These are phyloP conservation scores for Archips xylosteana DNA, from an alignment of 2,888 invertebrate genomes.

Conservation along the genomic window DNA sequence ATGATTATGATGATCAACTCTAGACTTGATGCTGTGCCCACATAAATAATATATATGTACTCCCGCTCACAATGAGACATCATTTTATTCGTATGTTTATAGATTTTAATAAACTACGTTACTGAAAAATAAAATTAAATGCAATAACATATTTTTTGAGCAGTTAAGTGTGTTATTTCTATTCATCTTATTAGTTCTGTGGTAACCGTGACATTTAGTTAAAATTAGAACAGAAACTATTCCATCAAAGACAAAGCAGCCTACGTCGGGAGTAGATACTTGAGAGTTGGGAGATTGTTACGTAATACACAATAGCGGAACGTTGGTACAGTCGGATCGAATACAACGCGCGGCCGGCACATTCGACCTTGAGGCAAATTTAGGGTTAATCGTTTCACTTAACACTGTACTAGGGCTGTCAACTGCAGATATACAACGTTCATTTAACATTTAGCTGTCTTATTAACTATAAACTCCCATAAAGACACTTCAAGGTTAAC, in stretches of 20 bases:
- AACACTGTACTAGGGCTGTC: slow-evolving; percentile 46
- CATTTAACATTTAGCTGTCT: neutral
- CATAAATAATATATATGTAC: too few relatives aligned
- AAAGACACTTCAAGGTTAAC: neutral
- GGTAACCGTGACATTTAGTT: neutral
- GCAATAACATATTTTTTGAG: too few relatives aligned
- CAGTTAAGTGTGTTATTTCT: neutral
- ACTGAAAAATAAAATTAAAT: too few relatives aligned
- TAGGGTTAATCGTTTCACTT: slow-evolving; percentile 53
- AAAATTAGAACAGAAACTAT: neutral
- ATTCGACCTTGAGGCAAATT: slow-evolving; percentile 55
- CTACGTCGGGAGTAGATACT: neutral
- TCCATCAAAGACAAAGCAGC: neutral
- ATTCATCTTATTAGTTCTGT: neutral
- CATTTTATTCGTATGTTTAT: too few relatives aligned
- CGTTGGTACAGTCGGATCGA: neutral
- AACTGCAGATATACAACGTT: neutral
- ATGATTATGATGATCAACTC: too few relatives aligned
- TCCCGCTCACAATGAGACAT: too few relatives aligned
- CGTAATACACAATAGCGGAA: neutral
- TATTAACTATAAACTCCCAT: neutral
- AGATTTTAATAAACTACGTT: too few relatives aligned
- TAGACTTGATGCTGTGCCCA: too few relatives aligned
- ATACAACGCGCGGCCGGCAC: slow-evolving; percentile 26
- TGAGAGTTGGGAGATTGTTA: slow-evolving; percentile 2